Evolutionary conservation across 2,797 vertebrate species (phyloP).

Genomic region (Varecia variegata): DNA sequence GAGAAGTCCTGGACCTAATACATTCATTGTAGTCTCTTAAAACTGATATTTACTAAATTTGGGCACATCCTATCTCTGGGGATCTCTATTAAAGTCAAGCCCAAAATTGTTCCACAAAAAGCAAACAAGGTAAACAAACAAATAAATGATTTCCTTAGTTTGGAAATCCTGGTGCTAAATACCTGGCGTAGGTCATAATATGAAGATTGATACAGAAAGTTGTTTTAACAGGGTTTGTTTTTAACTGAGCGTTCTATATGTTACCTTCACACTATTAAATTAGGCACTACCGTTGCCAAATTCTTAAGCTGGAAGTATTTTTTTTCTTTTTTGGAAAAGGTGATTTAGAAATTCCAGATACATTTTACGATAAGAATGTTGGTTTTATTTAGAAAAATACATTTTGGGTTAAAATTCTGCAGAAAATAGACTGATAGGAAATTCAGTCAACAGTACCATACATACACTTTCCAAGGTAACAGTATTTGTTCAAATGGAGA

Average conservation of each 20-base stretch:
- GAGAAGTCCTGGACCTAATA: not conserved
- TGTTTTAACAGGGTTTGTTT: not conserved
- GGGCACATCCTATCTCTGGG: not conserved
- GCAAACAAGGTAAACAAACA: not conserved
- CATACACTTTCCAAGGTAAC: not conserved
- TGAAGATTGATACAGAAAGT: not conserved
- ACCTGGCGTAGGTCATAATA: not conserved
- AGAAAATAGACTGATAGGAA: not conserved
- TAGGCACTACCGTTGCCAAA: not conserved
- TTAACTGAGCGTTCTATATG: not conserved
- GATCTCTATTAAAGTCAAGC: not conserved
- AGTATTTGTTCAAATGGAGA: not conserved
- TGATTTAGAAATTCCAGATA: constrained; percentile 18
- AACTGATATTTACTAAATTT: not conserved
- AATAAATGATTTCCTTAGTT: not conserved
- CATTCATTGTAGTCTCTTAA: not conserved
- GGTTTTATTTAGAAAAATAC: not conserved
- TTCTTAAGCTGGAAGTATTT: not conserved
- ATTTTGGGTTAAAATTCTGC: not conserved
- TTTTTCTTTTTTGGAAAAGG: not conserved
- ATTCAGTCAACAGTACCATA: not conserved
- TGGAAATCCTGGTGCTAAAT: not conserved
- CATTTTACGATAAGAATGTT: not conserved
- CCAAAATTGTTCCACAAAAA: not conserved
- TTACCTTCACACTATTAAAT: not conserved